Evolutionary conservation across 2,888 invertebrate species (phyloP).

Genomic region (Adelphocoris suturalis): DNA sequence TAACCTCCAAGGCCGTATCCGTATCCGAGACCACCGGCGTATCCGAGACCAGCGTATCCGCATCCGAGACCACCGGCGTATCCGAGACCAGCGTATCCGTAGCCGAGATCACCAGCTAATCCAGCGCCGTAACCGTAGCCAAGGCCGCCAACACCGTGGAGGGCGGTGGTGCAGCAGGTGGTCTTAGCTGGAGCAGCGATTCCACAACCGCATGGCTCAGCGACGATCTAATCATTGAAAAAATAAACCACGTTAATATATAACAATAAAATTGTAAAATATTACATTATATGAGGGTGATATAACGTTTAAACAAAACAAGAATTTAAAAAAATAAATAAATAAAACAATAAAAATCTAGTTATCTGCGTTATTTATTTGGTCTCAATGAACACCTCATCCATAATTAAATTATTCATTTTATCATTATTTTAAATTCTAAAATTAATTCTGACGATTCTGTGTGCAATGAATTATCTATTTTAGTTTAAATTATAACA

Average conservation of each 20-base stretch:
- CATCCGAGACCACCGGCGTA: slow-evolving; percentile 44
- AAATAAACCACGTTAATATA: slow-evolving; percentile 26
- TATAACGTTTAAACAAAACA: too few relatives aligned
- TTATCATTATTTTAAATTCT: too few relatives aligned
- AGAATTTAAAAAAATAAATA: too few relatives aligned
- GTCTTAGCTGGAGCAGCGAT: slow-evolving; percentile 65
- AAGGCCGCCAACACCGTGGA: slow-evolving; percentile 34
- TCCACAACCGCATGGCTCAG: slow-evolving; percentile 63
- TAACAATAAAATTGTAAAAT: too few relatives aligned
- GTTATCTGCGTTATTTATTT: too few relatives aligned
- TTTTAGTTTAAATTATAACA: too few relatives aligned
- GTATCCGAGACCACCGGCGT: slow-evolving; percentile 42
- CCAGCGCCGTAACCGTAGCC: slow-evolving; percentile 48
- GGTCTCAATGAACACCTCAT: too few relatives aligned
- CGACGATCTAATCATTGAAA: slow-evolving; percentile 37
- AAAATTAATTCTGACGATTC: too few relatives aligned
- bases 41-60: slow-evolving; percentile 21
- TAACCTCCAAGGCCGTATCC: slow-evolving; percentile 59
- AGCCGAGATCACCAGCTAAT: slow-evolving; percentile 43
- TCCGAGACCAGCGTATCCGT: slow-evolving; percentile 38
- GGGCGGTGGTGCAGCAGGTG: slow-evolving; percentile 65
- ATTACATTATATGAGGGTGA: too few relatives aligned
- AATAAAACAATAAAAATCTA: too few relatives aligned
- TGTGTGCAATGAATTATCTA: too few relatives aligned
- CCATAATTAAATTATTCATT: too few relatives aligned